Evolutionary conservation across 2,113 vertebrate genomes (phyloP).

Genomic region (Solea solea): DNA sequence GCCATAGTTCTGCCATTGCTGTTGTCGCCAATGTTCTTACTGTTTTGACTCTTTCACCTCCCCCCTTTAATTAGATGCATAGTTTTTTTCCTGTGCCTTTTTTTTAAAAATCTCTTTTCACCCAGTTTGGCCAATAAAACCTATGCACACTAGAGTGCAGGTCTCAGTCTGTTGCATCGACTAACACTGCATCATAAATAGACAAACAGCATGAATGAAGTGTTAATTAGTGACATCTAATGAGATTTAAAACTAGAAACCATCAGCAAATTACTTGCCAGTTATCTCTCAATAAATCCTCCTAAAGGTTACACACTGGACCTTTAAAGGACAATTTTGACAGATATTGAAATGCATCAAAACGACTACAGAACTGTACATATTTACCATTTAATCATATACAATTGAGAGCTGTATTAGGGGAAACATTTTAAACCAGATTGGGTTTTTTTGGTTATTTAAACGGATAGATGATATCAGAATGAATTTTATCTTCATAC

Average conservation of each 20-base stretch:
- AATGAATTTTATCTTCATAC: background rate
- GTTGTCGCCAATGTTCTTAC: constrained; percentile 36
- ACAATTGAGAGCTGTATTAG: background rate
- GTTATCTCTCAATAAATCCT: no score
- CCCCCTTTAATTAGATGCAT: constrained; percentile 45
- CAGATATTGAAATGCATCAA: background rate
- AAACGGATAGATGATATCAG: no score
- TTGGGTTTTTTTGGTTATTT: no score
- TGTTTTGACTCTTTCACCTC: constrained; percentile 33
- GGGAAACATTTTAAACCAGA: no score
- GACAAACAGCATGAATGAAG: background rate
- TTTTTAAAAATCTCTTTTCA: constrained; percentile 62
- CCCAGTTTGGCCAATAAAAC: constrained; percentile 77
- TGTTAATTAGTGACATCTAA: background rate
- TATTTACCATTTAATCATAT: background rate
- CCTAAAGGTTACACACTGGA: no score
- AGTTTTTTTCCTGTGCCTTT: constrained; percentile 77
- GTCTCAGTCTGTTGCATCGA: constrained; percentile 48
- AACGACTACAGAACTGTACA: background rate
- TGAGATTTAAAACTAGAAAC: no score
- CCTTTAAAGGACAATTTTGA: background rate
- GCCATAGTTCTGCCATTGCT: constrained; percentile 68
- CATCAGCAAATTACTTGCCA: no score
- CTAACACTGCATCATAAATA: constrained; percentile 3
- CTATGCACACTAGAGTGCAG: constrained; percentile 67